Conservation (phyloP, 2,113 vertebrate genomes). For the Eulemur rufifrons region DNA sequence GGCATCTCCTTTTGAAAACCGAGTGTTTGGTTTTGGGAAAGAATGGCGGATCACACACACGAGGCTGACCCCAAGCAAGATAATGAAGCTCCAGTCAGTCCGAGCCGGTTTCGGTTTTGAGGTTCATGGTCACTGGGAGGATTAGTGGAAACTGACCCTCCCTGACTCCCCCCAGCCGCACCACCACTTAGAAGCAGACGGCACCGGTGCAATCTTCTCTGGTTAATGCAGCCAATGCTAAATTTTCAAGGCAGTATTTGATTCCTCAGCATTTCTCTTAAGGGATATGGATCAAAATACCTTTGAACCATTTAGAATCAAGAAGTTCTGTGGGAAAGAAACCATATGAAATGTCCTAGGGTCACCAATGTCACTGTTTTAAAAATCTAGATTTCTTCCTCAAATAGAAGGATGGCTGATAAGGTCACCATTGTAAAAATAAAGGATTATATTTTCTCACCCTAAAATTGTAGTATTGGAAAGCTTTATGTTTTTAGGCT, state of each 20-base stretch:
- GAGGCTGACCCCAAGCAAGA: neutral
- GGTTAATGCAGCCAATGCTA: rapidly evolving
- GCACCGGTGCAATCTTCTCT: rapidly evolving
- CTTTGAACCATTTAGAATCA: neutral
- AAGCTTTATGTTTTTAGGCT: neutral
- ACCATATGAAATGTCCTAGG: neutral
- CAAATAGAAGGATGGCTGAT: neutral
- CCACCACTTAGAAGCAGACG: neutral
- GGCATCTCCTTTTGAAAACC: neutral
- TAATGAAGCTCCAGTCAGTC: neutral
- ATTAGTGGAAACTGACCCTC: neutral
- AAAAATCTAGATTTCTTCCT: neutral
- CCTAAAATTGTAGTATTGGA: neutral
- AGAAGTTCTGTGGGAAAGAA: neutral
- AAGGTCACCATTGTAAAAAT: neutral
- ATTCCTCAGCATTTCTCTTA: neutral
- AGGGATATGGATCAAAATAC: neutral
- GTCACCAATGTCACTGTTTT: neutral
- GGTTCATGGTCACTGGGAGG: neutral
- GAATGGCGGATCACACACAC: neutral
- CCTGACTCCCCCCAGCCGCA: neutral
- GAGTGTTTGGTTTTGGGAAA: neutral
- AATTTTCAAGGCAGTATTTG: neutral
- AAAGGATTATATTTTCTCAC: neutral
- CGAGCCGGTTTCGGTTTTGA: too few species aligned